These are phyloP conservation scores for Plestiodon gilberti DNA, from an alignment of 2,113 vertebrate species.

Conservation along the genomic window DNA sequence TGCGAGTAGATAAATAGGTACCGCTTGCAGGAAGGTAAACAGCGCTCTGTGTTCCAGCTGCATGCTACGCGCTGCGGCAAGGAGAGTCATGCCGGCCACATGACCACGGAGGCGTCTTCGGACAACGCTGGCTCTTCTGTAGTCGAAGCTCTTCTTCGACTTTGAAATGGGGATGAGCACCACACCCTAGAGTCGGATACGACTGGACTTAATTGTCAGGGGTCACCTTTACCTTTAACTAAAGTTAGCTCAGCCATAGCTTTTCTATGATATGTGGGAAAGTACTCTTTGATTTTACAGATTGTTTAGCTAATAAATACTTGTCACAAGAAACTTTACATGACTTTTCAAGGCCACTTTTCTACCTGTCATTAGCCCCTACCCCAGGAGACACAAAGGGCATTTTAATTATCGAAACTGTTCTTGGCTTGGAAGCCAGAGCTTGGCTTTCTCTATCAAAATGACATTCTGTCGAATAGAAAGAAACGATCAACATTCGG, in stretches of 20 bases:
- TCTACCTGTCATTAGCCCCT: not conserved
- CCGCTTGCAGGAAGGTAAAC: no score
- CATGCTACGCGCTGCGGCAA: no score
- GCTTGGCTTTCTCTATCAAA: not conserved
- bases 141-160: no score
- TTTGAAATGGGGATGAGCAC: no score
- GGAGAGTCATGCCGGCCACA: no score
- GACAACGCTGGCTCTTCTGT: no score
- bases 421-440: not conserved
- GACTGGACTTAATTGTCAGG: no score
- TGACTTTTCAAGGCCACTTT: constrained; percentile 1
- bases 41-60: no score
- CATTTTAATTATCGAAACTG: constrained; percentile 14
- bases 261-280: not conserved
- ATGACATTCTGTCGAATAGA: not conserved
- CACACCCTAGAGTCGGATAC: no score
- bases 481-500: not conserved
- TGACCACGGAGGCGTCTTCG: no score
- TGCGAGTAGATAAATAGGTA: no score
- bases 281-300: not conserved
- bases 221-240: no score
- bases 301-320: not conserved
- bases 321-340: not conserved
- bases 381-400: not conserved
- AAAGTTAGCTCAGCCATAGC: not conserved